Base-by-base conservation (phyloP, 2,797 vertebrate species). In the Sebastes itinus region DNA sequence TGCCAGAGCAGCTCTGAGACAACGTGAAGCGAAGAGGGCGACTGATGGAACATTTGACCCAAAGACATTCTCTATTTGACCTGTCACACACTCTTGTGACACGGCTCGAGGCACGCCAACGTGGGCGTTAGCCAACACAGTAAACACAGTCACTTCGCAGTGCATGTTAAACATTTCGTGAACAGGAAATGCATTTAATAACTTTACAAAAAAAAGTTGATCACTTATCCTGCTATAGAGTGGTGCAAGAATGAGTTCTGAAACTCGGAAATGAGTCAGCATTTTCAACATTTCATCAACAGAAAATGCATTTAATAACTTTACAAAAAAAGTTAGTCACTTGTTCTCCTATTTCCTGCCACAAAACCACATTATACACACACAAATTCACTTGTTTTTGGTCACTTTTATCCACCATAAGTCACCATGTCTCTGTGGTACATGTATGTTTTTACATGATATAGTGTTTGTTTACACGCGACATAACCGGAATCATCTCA, bases 81-180 rank as follows among this genome's bases (percentile, higher is more conserved):
- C 88, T 90, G 80, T 92, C 86, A 89, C 89, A 92, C 87, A 88
- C 82, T 93, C 91, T 92, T 89, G 89, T 93, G 91, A 93, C 91
- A 92, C 82, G 68, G 89, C 88, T 84, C 27, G 80, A 80, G 90
- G 85, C 90, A 54, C 67, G 80, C 23, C 14, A 65, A 89, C 84
- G 73, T 84, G 86, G 75, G 71, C 74, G 88, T 89, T 74, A 59
- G 56, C 70, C 63, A 85, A 74, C 68, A 88, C 84, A 82, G 80
- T 77, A 46, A 67, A 82, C 77, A 85, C 83, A 90, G 80, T 85
- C 84, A 87, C 32, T 54, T 7, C 1, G 27, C 32, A 38, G 56
- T 27, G 62, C 66, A 25, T 60, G 62, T 25, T 60, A 66, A 71
- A 81, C 65, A 42, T 33, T 78, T 87, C 60, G 72, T 84, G 35